phyloP scores from a whole-genome alignment of 1,140 invertebrate genomes.

The Wasmannia auropunctata region DNA sequence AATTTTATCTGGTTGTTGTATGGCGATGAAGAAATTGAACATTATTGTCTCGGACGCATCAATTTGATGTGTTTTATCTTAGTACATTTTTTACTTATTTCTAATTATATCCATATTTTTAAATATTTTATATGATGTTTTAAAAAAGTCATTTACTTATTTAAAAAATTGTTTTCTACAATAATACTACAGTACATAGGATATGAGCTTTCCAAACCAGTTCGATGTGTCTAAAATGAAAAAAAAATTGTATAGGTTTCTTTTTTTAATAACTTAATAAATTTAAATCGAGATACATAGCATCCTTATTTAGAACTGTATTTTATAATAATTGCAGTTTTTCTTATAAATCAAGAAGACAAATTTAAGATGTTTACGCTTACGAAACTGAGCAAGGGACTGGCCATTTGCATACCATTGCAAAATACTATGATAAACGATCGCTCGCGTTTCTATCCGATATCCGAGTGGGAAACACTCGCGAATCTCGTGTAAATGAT shows the following conservation, averaged over 20 bases:
- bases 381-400: background rate
- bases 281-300: background rate
- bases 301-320: background rate
- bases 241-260: background rate
- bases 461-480: background rate
- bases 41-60: too few species aligned
- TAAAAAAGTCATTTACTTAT: background rate
- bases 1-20: background rate
- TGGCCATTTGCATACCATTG: background rate
- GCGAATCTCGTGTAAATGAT: constrained; percentile 29
- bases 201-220: background rate
- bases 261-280: background rate
- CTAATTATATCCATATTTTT: background rate
- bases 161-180: background rate
- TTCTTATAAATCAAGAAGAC: background rate
- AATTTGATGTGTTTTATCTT: background rate
- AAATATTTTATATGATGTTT: background rate
- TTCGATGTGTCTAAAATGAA: background rate
- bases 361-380: background rate
- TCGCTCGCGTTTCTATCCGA: background rate
- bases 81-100: background rate
- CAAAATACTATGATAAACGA: constrained; percentile 12
- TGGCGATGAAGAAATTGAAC: background rate
- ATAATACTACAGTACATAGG: background rate
- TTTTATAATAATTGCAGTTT: background rate